Percentiles rank a stretch among this genome's conserved stretches.
These are phyloP conservation scores for Peromyscus eremicus DNA, from an alignment of 2,797 vertebrate genomes.

Conservation along the genomic window DNA sequence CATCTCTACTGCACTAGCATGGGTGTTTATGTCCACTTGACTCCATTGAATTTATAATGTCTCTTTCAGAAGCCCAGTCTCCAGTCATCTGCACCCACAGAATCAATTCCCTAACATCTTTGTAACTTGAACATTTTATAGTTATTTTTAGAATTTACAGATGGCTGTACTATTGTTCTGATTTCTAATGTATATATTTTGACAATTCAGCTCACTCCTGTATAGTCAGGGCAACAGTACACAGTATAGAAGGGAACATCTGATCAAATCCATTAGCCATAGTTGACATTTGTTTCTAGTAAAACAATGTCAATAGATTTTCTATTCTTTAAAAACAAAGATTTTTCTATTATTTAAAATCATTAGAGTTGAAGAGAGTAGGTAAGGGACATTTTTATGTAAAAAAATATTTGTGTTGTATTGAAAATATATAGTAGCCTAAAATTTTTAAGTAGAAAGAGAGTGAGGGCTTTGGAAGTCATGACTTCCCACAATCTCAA, in stretches of 20 bases:
- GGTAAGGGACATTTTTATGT: not conserved
- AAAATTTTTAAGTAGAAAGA: not conserved
- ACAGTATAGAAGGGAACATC: constrained; percentile 58
- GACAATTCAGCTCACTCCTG: constrained; percentile 22
- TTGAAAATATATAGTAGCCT: not conserved
- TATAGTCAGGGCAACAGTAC: not conserved
- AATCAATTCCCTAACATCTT: constrained; percentile 36
- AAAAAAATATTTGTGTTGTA: not conserved
- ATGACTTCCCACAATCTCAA: not conserved
- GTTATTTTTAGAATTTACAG: not conserved
- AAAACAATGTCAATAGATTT: not conserved
- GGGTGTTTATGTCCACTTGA: not conserved
- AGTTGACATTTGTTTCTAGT: not conserved
- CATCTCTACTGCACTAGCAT: not conserved
- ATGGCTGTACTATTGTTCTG: constrained; percentile 38
- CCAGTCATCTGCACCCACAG: not conserved
- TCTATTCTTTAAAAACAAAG: no score
- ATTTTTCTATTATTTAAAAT: not conserved
- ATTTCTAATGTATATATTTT: constrained; percentile 64
- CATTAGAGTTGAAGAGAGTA: not conserved
- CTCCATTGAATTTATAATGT: not conserved
- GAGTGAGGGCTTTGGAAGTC: not conserved
- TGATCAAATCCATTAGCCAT: constrained; percentile 18
- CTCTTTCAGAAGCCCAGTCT: not conserved
- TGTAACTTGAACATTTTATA: constrained; percentile 26